Conservation (phyloP, 2,888 invertebrate genomes). For the Sepiola atlantica region DNA sequence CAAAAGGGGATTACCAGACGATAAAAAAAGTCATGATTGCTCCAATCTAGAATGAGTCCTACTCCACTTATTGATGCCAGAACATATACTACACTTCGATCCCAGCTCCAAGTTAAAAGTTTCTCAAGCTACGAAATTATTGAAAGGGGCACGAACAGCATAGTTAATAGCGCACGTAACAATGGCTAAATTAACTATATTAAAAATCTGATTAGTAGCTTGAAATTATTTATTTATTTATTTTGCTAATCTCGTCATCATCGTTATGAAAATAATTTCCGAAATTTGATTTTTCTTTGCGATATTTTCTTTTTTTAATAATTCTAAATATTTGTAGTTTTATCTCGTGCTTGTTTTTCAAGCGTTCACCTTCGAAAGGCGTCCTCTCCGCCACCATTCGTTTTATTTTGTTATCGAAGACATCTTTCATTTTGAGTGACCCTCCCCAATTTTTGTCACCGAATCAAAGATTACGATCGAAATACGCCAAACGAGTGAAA, state of each 20-base stretch:
- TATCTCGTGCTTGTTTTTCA: not conserved
- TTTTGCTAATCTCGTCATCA: not conserved
- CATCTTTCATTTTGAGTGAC: slow-evolving; percentile 14
- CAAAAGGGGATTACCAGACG: too few relatives aligned
- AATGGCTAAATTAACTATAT: too few relatives aligned
- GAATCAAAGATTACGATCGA: not conserved
- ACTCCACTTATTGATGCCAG: too few relatives aligned
- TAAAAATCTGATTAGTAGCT: too few relatives aligned
- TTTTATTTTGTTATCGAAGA: not conserved
- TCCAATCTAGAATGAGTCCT: too few relatives aligned
- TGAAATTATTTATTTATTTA: not conserved
- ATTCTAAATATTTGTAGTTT: not conserved
- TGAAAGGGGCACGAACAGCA: too few relatives aligned
- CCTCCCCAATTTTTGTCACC: not conserved
- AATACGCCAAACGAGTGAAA: not conserved
- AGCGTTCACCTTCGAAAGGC: not conserved
- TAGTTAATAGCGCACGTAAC: too few relatives aligned
- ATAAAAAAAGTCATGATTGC: too few relatives aligned
- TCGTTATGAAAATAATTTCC: not conserved
- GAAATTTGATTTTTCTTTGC: not conserved
- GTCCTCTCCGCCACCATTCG: not conserved
- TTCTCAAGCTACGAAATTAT: too few relatives aligned
- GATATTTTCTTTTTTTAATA: not conserved
- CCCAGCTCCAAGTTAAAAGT: too few relatives aligned
- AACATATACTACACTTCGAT: too few relatives aligned